Percentiles rank a stretch among this genome's conserved stretches.
phyloP scores from a whole-genome alignment of 1,140 invertebrate genomes.

The Polyergus mexicanus region DNA sequence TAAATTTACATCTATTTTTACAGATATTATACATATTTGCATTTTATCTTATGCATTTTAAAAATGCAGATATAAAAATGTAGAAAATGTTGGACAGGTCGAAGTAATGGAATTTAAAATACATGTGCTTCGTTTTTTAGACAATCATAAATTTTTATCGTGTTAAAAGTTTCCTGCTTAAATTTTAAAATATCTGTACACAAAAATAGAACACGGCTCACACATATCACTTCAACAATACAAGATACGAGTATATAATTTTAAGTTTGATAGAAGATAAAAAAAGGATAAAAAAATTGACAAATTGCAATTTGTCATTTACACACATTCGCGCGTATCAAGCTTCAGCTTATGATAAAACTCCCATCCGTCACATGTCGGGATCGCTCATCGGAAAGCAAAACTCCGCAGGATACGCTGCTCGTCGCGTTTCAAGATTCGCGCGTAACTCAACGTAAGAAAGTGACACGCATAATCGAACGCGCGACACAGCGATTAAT shows the following conservation, averaged over 20 bases:
- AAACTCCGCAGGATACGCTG: no score
- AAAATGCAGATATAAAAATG: neutral
- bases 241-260: neutral
- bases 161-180: neutral
- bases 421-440: no score
- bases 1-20: neutral
- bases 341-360: no score
- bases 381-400: no score
- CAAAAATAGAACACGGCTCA: neutral
- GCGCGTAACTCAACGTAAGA: no score
- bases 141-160: neutral
- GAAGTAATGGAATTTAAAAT: constrained; percentile 1
- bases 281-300: no score
- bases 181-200: neutral
- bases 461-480: neutral
- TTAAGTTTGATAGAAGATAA: neutral
- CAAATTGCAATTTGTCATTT: no score
- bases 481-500: neutral
- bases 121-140: neutral
- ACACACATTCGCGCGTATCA: no score
- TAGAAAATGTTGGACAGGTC: neutral
- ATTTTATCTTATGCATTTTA: neutral
- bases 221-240: neutral
- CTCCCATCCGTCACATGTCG: no score
- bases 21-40: neutral